Percentiles rank a stretch among this genome's conserved stretches.
These are phyloP conservation scores for Mustelus asterias DNA, from an alignment of 2,113 vertebrate genomes.

Conservation along the genomic window DNA sequence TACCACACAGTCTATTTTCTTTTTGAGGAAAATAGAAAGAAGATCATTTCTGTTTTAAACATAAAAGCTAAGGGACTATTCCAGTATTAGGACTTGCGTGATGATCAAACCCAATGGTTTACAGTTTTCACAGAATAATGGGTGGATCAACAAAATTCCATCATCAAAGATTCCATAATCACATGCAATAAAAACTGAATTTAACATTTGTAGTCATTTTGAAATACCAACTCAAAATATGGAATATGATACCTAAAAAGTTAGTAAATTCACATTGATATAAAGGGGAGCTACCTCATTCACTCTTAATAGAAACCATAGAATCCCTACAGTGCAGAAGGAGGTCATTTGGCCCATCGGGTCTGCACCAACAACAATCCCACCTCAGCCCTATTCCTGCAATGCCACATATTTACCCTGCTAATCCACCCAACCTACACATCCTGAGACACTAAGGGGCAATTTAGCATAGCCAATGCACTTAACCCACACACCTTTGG, in stretches of 20 bases:
- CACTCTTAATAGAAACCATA: neutral
- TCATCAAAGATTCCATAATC: neutral
- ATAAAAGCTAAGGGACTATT: neutral
- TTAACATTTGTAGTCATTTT: neutral
- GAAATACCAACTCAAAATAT: neutral
- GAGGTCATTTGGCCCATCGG: too few relatives aligned
- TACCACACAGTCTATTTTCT: neutral
- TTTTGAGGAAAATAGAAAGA: neutral
- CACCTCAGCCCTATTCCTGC: too few relatives aligned
- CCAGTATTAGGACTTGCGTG: neutral
- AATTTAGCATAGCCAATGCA: too few relatives aligned
- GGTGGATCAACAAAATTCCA: neutral
- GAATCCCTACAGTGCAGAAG: too few relatives aligned
- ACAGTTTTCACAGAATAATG: neutral
- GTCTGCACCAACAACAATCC: too few relatives aligned
- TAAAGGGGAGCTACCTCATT: neutral
- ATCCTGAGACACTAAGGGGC: too few relatives aligned
- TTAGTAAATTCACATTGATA: neutral
- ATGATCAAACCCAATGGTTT: neutral
- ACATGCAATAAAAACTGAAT: neutral
- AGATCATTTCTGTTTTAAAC: neutral
- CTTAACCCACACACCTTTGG: too few relatives aligned
- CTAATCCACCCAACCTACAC: too few relatives aligned
- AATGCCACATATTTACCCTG: too few relatives aligned
- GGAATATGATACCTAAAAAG: neutral